Conservation (phyloP, 2,113 vertebrate genomes). For the Butastur rufipennis region DNA sequence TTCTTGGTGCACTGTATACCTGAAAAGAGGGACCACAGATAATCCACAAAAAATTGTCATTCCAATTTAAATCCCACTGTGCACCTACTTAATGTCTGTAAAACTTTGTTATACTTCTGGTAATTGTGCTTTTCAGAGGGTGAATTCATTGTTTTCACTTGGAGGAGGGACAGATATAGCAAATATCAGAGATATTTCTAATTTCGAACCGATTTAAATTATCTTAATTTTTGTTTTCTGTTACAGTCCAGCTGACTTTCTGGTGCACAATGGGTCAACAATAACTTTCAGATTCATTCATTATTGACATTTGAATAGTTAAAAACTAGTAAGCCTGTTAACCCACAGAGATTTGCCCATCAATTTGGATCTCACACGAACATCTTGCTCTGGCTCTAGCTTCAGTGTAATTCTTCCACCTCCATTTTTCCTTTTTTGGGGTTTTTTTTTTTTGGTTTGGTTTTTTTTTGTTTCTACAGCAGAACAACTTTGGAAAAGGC, state of each 20-base stretch:
- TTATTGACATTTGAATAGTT: background rate
- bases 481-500: background rate
- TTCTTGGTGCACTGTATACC: background rate
- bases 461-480: background rate
- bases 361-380: background rate
- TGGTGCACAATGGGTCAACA: background rate
- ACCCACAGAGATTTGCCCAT: background rate
- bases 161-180: rapidly evolving
- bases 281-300: background rate
- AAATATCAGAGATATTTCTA: background rate
- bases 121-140: background rate
- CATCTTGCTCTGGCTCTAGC: background rate
- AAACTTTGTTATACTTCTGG: background rate
- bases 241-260: background rate
- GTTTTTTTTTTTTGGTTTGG: no score
- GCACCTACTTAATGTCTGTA: background rate
- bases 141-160: background rate
- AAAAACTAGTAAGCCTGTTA: background rate
- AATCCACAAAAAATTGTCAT: background rate
- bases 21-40: background rate
- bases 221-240: background rate
- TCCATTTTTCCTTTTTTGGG: background rate
- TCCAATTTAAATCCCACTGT: background rate
- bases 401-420: background rate
- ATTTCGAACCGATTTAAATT: background rate